Evolutionary conservation across 2,797 vertebrate genomes (phyloP), one percentile per base, ranked within the genome.

Genomic region (Clarias pachynema): DNA sequence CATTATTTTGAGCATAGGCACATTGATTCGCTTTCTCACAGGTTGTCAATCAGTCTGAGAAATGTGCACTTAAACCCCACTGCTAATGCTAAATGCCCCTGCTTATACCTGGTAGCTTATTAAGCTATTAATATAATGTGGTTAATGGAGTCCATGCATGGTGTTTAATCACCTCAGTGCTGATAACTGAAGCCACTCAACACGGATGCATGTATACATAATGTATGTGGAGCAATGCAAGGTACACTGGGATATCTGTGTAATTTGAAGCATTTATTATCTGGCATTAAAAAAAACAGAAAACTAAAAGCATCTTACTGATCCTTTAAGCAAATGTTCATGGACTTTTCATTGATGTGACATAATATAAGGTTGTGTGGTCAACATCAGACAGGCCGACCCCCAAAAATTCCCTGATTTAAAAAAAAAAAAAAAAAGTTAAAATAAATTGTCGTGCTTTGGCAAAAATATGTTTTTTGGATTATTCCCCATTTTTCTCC

Each of bases 11-110:
- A 72, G 88, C 77, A 74, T 82, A 87, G 85, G 29, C 70, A 69
- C 87, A 92, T 89, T 87, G 90, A 92, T 90, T 88, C 82, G 84
- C 73, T 88, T 82, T 77, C 88, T 80, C 69, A 7, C 59, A 73
- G 74, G n/a, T 87, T 90, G 89, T 90, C 88, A 88, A 68, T 83
- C 68, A 83, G 66, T 24, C 68, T 73, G 29, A 74, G 86, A 80
- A 63, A 78, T 74, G 83, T 77, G 49, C 40, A 82, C 81, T 72
- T 37, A 12, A 75, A 84, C 49, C 81, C 62, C 78, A 75, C 34
- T 12, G 34, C 79, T 88, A 69, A 84, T 70, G 79, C 74, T 87
- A 77, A 87, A 75, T 85, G 78, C 31, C 73, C 1, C 62, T 79
- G 83, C 73, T 70, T 81, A n/a, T 83, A 88, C 84, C 84, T 89